Base-by-base conservation (phyloP, 2,888 invertebrate species). In the Coecobrya sp. region DNA sequence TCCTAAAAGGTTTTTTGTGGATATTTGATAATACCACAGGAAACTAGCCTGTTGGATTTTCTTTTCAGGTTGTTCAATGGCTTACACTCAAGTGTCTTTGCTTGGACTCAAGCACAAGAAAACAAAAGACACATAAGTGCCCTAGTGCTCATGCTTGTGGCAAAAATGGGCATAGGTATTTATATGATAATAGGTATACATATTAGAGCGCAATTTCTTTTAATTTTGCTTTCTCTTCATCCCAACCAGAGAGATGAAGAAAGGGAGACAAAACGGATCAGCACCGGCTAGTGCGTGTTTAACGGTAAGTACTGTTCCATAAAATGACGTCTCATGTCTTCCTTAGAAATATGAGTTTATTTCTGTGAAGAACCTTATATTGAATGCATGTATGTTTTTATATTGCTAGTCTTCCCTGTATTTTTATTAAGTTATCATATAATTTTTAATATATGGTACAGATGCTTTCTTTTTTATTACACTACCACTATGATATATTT, bases 1-100 rank as follows among this genome's bases (percentile, higher is more conserved):
- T 59, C 27, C 73, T 36, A 55, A 59, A 27, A 59, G 7, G 16
- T 11, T 25, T 45, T n/a, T 59, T 55, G 30, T 59, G 10, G 27
- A 19, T 52, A 59, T 81, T 81, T 81, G 30, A 30, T 81, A 36
- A n/a, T 59, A 79, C 27, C 79, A 36, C 7, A 8, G 10, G 55
- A 81, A 81, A 81, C 30, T 87, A 88, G 88, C 88, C 88, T 88
- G 88, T 88, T 88, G 88, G 88, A 68, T 52, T 88, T 73, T 62
- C 73, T 19, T 49, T 86, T 86, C 36, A 73, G 10, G 30, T 86
- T 55, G 73, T 62, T 87, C 87, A 76, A 87, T 76, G 87, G 68
- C 45, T 87, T 76, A 13, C 42, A 76, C 87, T 87, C 87, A 87
- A 87, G 87, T 87, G 87, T 76, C 73, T 87, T 59, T 73, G 22